Conservation (phyloP, 2,113 vertebrate species). For the Oreotragus oreotragus region DNA sequence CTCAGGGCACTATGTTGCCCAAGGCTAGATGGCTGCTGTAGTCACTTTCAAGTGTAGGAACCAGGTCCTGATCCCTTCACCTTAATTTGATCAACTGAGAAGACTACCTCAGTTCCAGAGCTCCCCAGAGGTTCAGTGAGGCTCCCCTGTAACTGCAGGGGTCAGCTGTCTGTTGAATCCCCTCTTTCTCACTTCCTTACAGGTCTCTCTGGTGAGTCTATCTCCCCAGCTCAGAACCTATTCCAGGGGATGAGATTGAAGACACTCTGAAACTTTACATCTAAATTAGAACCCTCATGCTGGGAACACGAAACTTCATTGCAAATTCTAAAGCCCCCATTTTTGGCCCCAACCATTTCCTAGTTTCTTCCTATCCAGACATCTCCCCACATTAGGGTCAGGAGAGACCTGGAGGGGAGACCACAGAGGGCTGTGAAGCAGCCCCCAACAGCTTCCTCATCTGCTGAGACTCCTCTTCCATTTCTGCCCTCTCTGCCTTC, state of each 20-base stretch:
- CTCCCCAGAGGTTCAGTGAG: background rate
- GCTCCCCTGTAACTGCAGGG: background rate
- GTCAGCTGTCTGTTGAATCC: background rate
- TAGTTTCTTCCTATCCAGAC: background rate
- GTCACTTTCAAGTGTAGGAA: background rate
- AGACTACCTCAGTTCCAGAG: background rate
- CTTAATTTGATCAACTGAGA: background rate
- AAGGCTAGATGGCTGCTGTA: background rate
- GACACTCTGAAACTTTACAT: background rate
- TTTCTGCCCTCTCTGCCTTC: slow-evolving; percentile 34
- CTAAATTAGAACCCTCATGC: background rate
- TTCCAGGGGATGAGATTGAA: background rate
- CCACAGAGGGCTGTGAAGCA: background rate
- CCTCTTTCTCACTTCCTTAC: background rate
- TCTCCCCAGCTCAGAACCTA: background rate
- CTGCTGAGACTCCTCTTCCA: background rate
- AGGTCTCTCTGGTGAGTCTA: background rate
- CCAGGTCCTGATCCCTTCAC: background rate
- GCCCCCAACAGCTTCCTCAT: background rate
- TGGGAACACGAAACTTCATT: background rate
- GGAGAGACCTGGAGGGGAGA: background rate
- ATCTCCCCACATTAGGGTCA: background rate
- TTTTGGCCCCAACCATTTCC: background rate
- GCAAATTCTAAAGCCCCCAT: background rate
- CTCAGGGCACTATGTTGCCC: background rate